phyloP scores from a whole-genome alignment of 2,888 invertebrate species.

The Mythimna ferrago region DNA sequence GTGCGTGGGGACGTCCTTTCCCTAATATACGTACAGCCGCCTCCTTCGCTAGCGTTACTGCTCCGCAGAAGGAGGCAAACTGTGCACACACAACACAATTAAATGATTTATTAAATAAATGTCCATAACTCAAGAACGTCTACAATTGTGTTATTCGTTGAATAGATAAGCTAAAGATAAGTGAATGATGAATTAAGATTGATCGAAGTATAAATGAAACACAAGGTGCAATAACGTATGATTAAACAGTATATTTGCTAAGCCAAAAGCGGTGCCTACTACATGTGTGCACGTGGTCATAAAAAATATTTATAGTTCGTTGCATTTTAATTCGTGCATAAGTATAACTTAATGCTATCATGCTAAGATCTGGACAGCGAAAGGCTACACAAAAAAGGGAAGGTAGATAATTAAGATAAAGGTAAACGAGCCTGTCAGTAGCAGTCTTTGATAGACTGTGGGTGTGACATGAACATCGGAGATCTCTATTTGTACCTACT shows the following conservation, averaged over 20 bases:
- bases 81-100: not conserved
- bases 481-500: slow-evolving; percentile 62
- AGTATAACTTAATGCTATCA: slow-evolving; percentile 47
- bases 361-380: slow-evolving; percentile 51
- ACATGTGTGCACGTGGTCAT: slow-evolving; percentile 32
- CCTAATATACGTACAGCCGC: no score
- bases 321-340: slow-evolving; percentile 54
- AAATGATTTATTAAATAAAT: not conserved
- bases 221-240: slow-evolving; percentile 9
- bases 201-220: slow-evolving; percentile 25
- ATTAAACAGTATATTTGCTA: slow-evolving; percentile 18
- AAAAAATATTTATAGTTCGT: slow-evolving; percentile 26
- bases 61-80: not conserved
- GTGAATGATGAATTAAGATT: slow-evolving; percentile 50
- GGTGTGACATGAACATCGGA: slow-evolving; percentile 70
- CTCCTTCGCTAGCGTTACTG: no score
- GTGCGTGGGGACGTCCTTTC: no score
- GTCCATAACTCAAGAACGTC: not conserved
- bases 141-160: slow-evolving; percentile 32
- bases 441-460: slow-evolving; percentile 69
- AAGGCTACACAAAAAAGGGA: slow-evolving; percentile 54
- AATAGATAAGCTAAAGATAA: slow-evolving; percentile 43
- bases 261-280: not conserved
- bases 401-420: slow-evolving; percentile 62
- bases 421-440: slow-evolving; percentile 69